These are phyloP conservation scores for Cettia cetti DNA, from an alignment of 2,113 vertebrate genomes.

Conservation along the genomic window DNA sequence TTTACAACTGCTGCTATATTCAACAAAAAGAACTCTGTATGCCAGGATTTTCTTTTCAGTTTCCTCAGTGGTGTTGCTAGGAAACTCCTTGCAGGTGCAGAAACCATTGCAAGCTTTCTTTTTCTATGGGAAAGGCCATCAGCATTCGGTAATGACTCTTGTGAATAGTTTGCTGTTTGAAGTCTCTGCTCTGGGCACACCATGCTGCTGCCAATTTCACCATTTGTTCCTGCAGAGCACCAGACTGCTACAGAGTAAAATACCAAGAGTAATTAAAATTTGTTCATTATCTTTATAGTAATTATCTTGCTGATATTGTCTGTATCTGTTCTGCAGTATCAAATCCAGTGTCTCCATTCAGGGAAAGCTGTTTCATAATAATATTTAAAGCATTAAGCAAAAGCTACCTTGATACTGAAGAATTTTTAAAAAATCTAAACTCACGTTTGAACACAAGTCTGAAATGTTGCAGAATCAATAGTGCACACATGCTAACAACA, in stretches of 20 bases:
- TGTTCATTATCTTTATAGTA: neutral
- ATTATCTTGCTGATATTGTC: neutral
- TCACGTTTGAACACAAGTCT: neutral
- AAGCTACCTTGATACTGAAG: neutral
- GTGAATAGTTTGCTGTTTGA: neutral
- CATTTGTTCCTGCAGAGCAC: neutral
- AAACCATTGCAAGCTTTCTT: constrained; percentile 19
- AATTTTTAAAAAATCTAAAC: neutral
- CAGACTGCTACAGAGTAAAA: neutral
- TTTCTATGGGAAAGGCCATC: neutral
- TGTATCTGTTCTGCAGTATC: neutral
- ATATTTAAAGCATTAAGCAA: neutral
- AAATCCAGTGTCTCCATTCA: neutral
- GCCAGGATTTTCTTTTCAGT: too few species aligned
- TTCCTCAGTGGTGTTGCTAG: constrained; percentile 48
- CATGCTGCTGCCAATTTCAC: neutral
- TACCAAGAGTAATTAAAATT: neutral
- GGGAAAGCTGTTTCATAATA: neutral
- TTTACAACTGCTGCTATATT: constrained; percentile 30
- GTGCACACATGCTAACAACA: neutral
- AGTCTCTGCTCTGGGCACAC: neutral
- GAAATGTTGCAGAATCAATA: neutral
- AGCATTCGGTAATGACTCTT: neutral
- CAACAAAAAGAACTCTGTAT: constrained; percentile 44
- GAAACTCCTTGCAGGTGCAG: constrained; percentile 54